phyloP scores from a whole-genome alignment of 2,797 vertebrate genomes.

The Eulemur mongoz region DNA sequence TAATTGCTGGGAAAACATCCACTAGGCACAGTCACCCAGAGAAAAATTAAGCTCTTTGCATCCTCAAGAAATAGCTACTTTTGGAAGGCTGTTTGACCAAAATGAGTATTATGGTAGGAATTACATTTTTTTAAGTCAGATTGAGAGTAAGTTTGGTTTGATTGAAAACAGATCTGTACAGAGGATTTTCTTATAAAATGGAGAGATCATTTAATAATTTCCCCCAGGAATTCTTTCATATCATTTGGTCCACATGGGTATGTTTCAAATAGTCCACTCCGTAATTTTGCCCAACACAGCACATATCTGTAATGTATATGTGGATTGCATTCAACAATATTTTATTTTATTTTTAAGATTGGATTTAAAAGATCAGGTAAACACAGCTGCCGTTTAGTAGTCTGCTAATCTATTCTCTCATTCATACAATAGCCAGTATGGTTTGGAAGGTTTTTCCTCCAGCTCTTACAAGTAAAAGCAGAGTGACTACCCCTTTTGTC shows the following conservation, averaged over 20 bases:
- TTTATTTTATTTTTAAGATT: neutral
- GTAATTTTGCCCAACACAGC: neutral
- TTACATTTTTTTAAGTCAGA: neutral
- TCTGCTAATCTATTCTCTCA: no score
- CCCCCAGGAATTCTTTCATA: neutral
- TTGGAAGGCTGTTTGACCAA: conserved; percentile 6
- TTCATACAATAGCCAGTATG: neutral
- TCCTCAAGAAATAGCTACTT: neutral
- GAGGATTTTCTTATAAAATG: conserved; percentile 16
- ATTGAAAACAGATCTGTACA: neutral
- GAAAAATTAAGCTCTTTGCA: neutral
- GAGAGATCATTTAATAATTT: neutral
- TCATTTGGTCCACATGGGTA: neutral
- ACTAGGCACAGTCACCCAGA: neutral
- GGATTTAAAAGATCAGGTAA: conserved; percentile 1
- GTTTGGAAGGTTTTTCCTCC: neutral
- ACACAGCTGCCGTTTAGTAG: neutral
- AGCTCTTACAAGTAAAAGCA: neutral
- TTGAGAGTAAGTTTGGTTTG: conserved; percentile 25
- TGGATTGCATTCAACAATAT: neutral
- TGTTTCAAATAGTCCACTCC: neutral
- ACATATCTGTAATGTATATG: neutral
- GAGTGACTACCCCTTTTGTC: neutral
- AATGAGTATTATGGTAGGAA: neutral
- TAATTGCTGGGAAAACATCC: neutral